A percentile compares a stretch with the other conserved stretches of the same genome.
These are phyloP conservation scores for Aphelinus atriplicis DNA, from an alignment of 1,140 invertebrate genomes.

Conservation along the genomic window DNA sequence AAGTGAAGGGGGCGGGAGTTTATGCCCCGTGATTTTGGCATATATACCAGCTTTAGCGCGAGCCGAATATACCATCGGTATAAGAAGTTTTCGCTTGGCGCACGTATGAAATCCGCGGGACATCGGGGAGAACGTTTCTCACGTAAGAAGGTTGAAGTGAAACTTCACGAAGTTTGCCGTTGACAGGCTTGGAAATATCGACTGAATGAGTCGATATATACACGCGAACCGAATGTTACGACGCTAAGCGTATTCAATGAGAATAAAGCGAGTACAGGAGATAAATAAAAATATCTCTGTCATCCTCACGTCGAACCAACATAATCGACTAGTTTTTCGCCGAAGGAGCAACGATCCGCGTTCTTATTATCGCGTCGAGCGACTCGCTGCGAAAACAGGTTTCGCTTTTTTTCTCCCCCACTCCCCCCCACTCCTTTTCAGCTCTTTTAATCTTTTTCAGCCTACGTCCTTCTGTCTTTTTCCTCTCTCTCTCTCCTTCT, in stretches of 20 bases:
- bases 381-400: constrained; percentile 31
- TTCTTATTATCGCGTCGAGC: constrained; percentile 28
- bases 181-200: no score
- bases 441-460: constrained; percentile 12
- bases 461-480: constrained; percentile 6
- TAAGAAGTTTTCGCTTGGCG: no score
- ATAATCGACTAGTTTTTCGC: constrained; percentile 32
- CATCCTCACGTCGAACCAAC: constrained; percentile 26
- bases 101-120: no score
- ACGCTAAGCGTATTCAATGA: neutral
- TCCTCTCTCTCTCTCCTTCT: constrained; percentile 15
- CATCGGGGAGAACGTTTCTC: no score
- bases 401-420: constrained; percentile 7
- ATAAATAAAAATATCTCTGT: constrained; percentile 31
- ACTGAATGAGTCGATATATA: no score
- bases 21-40: no score
- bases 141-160: no score
- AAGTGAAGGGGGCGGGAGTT: no score
- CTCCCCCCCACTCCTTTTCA: neutral
- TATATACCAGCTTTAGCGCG: no score
- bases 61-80: no score
- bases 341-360: constrained; percentile 21
- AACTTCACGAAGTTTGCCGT: no score
- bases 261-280: constrained; percentile 10
- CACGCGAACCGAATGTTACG: no score